These are phyloP conservation scores for Peromyscus attwateri DNA, from an alignment of 2,797 vertebrate species.

Conservation along the genomic window DNA sequence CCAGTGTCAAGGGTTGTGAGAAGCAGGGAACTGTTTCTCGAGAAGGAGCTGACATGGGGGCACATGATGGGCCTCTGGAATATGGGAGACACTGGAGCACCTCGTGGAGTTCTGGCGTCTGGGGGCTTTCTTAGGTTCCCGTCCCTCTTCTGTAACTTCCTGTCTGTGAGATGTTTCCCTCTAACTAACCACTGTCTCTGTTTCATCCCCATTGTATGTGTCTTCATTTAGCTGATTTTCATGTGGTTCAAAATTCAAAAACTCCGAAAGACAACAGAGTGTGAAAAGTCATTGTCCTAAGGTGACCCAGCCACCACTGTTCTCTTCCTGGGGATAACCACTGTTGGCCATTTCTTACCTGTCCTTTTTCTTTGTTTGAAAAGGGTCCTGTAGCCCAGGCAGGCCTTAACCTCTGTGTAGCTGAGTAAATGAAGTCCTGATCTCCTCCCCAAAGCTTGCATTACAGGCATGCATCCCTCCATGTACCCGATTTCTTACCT, in stretches of 20 bases:
- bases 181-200: conserved; percentile 11
- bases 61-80: conserved; percentile 8
- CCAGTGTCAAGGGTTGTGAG: conserved; percentile 17
- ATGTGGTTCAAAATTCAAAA: conserved; percentile 45
- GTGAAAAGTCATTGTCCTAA: conserved; percentile 39
- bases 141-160: neutral
- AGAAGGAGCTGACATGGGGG: conserved; percentile 27
- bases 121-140: neutral
- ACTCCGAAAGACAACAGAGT: conserved; percentile 2
- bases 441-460: neutral
- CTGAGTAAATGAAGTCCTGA: neutral
- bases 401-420: neutral
- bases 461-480: neutral
- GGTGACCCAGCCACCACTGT: neutral
- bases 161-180: conserved; percentile 33
- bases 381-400: neutral
- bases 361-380: neutral
- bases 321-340: neutral
- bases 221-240: conserved; percentile 56
- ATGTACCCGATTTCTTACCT: neutral
- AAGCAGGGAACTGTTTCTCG: conserved; percentile 13
- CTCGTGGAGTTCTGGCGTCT: conserved; percentile 20
- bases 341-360: conserved; percentile 29
- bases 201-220: conserved; percentile 3
- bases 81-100: conserved; percentile 23